phyloP scores from a whole-genome alignment of 2,888 invertebrate genomes.

The Lymantria dispar region DNA sequence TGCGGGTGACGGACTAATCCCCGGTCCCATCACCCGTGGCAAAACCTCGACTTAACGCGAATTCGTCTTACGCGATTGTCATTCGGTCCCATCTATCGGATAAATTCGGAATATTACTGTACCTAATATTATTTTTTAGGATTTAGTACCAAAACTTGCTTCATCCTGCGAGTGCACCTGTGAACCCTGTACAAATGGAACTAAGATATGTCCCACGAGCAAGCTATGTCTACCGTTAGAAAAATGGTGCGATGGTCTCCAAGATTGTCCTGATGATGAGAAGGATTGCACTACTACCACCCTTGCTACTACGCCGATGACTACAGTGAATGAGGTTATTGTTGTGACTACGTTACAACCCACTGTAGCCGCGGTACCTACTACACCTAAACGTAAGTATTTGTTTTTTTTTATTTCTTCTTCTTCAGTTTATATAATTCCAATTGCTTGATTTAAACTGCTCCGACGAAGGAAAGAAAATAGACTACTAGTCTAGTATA shows the following conservation, averaged over 20 bases:
- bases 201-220: constrained; percentile 87
- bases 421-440: background rate
- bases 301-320: constrained; percentile 37
- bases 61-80: too few species aligned
- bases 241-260: constrained; percentile 91
- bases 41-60: too few species aligned
- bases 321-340: constrained; percentile 38
- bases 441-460: background rate
- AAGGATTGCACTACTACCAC: constrained; percentile 77
- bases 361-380: constrained; percentile 32
- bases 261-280: constrained; percentile 93
- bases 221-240: constrained; percentile 86
- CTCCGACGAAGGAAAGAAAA: too few species aligned
- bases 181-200: constrained; percentile 85
- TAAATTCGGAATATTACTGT: too few species aligned
- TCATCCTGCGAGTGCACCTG: constrained; percentile 88
- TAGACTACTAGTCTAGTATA: too few species aligned
- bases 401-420: too few species aligned
- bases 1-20: too few species aligned
- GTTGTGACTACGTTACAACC: constrained; percentile 40
- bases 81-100: too few species aligned
- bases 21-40: too few species aligned
- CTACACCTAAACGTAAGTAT: constrained; percentile 51
- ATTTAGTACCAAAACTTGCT: constrained; percentile 82
- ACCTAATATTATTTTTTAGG: constrained; percentile 43